Evolutionary conservation across 2,888 invertebrate genomes (phyloP).

Genomic region (Drosophila demipolita): DNA sequence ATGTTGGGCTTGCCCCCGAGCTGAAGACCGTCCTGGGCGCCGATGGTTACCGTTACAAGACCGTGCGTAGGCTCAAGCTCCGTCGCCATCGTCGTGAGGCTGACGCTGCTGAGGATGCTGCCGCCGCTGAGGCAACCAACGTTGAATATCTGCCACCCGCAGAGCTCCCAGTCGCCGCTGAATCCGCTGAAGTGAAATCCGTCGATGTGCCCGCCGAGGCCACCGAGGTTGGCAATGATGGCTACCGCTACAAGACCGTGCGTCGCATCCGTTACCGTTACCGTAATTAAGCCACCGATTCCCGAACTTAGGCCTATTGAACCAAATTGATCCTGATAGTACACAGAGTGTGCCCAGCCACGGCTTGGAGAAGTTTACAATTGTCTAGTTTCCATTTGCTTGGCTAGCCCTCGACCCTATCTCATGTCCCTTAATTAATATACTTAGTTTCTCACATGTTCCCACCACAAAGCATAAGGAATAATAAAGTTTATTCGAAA

Average conservation of each 20-base stretch:
- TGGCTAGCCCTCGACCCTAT: slow-evolving; percentile 17
- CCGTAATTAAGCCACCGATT: slow-evolving; percentile 70
- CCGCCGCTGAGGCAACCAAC: slow-evolving; percentile 58
- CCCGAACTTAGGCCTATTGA: slow-evolving; percentile 65
- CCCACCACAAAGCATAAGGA: slow-evolving; percentile 61
- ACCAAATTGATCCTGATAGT: slow-evolving; percentile 80
- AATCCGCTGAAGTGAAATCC: slow-evolving; percentile 48
- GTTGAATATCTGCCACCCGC: slow-evolving; percentile 80
- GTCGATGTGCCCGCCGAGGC: slow-evolving; percentile 62
- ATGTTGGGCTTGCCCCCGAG: slow-evolving; percentile 79
- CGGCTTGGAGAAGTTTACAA: slow-evolving; percentile 17
- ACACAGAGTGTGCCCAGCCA: slow-evolving; percentile 44
- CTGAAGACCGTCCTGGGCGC: slow-evolving; percentile 75
- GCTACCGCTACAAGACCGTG: slow-evolving; percentile 83
- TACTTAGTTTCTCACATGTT: slow-evolving; percentile 28
- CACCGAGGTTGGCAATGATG: slow-evolving; percentile 81
- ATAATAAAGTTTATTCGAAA: slow-evolving; percentile 74
- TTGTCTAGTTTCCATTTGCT: slow-evolving; percentile 22
- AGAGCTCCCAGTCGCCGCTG: slow-evolving; percentile 50
- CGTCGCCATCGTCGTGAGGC: slow-evolving; percentile 81
- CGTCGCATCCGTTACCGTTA: slow-evolving; percentile 81
- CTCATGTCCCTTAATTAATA: slow-evolving; percentile 29
- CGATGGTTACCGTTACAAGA: slow-evolving; percentile 80
- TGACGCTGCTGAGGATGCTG: slow-evolving; percentile 53
- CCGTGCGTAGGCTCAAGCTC: slow-evolving; percentile 73